Evolutionary conservation across 2,888 invertebrate species (phyloP), one percentile per base, ranked within the genome.

Genomic region (Sinohyriopsis cumingii): DNA sequence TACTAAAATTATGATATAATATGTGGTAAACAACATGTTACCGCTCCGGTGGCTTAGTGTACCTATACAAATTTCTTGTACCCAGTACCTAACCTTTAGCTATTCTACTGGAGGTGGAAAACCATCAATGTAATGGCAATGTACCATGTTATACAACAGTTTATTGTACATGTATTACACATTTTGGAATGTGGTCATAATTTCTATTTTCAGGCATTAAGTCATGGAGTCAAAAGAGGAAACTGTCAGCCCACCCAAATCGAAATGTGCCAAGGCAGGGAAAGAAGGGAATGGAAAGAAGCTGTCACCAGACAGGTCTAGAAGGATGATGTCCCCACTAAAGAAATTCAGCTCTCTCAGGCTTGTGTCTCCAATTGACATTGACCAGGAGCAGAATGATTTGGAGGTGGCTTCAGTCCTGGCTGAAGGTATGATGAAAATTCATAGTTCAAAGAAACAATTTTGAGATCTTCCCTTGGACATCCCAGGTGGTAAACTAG

Each of bases 381-480:
- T 82, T 75, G 85, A 86, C 66, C 84, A 84, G 62, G 84, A 84
- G 68, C 71, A 78, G 55, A 85, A 80, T 74, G 87, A 87, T 61
- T 59, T 87, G 59, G 87, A 87, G 71, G 87, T 87, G 5, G 86
- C 84, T 24, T 81, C 83, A 33, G 87, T 85, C 25, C 73, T 87
- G 18, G 84, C 82, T n/a, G 83, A 84, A 82, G 86, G 86, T 83
- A 69, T 45, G 59, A 45, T 61, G 19, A 65, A 60, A 33, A 45
- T 33, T 45, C 28, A 45, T 62, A 22, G 59, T 33, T 67, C 59
- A 33, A 4, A 59, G 18, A 19, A 65, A 9, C 18, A n/a, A 57
- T 22, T 20, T 33, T 54, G 45, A 12, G 33, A 63, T 22, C 12
- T 53, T 61, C 5, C 15, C 12, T 53, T 61, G 18, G 61, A 25